Percentiles rank a stretch among this genome's conserved stretches.
Evolutionary conservation across 2,797 vertebrate species (phyloP).

Genomic region (Pseudocheirus occidentalis): DNA sequence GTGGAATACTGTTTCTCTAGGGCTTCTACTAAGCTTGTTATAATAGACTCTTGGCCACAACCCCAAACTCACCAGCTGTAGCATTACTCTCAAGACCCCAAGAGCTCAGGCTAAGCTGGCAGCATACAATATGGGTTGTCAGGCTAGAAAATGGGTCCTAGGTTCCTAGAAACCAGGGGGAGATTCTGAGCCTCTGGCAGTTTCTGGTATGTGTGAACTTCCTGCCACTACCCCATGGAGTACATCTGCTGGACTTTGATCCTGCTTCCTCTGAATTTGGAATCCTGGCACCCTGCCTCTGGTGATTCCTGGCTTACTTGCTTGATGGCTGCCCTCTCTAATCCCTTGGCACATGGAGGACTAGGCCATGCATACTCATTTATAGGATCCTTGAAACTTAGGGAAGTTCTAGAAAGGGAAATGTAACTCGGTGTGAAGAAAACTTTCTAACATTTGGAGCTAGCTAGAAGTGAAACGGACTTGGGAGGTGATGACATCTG

Average conservation of each 20-base stretch:
- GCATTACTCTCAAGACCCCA: background rate
- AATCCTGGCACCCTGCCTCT: background rate
- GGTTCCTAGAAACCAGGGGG: background rate
- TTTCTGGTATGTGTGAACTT: background rate
- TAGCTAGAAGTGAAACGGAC: background rate
- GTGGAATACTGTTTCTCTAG: background rate
- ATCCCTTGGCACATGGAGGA: background rate
- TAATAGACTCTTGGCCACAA: background rate
- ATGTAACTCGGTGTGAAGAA: background rate
- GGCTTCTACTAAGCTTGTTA: background rate
- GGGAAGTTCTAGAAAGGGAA: background rate
- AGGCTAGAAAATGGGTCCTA: background rate
- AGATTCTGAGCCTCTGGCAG: background rate
- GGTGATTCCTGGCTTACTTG: background rate
- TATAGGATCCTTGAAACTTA: background rate
- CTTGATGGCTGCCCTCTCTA: background rate
- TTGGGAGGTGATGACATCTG: background rate
- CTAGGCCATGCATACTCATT: background rate
- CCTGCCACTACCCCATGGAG: background rate
- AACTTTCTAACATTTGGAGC: background rate
- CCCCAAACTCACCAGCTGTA: background rate
- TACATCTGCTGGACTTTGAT: background rate
- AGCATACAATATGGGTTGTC: background rate
- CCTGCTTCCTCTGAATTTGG: background rate
- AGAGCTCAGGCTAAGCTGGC: background rate